Base-by-base conservation (phyloP, 1,140 invertebrate genomes). In the Parasteatoda tepidariorum region DNA sequence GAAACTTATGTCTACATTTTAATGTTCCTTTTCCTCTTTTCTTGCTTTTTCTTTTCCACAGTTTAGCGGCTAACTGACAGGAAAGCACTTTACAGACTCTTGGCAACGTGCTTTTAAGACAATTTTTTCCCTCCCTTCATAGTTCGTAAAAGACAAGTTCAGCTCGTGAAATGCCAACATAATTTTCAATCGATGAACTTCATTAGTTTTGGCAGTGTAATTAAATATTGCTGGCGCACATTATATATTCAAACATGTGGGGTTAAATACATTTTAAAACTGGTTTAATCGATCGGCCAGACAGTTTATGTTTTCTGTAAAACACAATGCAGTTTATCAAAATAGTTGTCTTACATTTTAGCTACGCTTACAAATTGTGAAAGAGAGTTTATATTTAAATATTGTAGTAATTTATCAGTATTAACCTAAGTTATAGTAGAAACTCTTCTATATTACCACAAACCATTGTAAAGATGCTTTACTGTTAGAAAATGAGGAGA, bases 1-100 rank as follows among this genome's bases (percentile, higher is more conserved):
- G 76, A 79, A 79, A 79, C 76, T 79, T 79, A 68, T 68, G 76
- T 67, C 76, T 79, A 59, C 76, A 79, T 67, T 79, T 79, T 79
- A 79, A 79, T 79, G 76, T 41, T 34, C 28, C 28, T 30, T 30
- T 38, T 73, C n/a, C n/a, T n/a, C 38, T 62, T 62, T 38, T 75
- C 26, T 61, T 38, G 18, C 41, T 57, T 59, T 28, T 57, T 57
- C 22, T 57, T 73, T 33, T 73, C 73, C 59, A 31, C 73, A 38
- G n/a, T 75, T 75, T 62, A 34, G 54, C 55, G 38, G 61, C 73
- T 75, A 75, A 75, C 61, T 59, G 73, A 75, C 57, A 18, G 4
- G 38, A 75, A 61, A 31, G 33, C 57, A 61, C 73, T 61, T 55
- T 57, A 55, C 68, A 71, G 68, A 71, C 68, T 55, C 11, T 15